These are phyloP conservation scores for Tenodera sinensis DNA, from an alignment of 2,888 invertebrate species.

Conservation along the genomic window DNA sequence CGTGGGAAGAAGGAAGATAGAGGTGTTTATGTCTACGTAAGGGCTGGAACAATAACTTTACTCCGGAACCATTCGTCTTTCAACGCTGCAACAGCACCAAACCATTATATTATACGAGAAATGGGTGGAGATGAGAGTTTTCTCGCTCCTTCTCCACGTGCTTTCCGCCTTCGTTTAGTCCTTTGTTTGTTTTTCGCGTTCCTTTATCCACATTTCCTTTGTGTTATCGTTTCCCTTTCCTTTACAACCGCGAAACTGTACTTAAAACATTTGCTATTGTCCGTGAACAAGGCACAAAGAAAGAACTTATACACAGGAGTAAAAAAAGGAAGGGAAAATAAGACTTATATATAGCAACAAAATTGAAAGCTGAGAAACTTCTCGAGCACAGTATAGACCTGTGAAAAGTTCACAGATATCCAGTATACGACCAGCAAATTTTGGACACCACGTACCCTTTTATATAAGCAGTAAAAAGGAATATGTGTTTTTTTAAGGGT, in stretches of 20 bases:
- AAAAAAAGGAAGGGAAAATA: neutral
- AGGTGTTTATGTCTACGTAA: constrained; percentile 12
- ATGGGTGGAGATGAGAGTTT: neutral
- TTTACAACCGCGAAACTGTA: neutral
- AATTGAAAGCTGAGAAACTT: neutral
- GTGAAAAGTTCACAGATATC: neutral
- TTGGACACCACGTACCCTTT: too few relatives aligned
- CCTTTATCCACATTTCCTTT: constrained; percentile 27
- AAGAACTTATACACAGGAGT: neutral
- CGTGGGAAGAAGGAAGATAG: neutral
- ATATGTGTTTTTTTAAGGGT: too few relatives aligned
- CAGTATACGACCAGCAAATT: neutral
- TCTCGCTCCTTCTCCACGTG: neutral
- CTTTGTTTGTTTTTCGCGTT: neutral
- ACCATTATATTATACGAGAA: constrained; percentile 7
- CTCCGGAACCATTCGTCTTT: constrained; percentile 26
- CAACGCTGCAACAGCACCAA: constrained; percentile 18
- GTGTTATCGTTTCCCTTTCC: constrained; percentile 29
- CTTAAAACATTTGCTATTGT: neutral
- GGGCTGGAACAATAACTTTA: constrained; percentile 29
- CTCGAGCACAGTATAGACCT: neutral
- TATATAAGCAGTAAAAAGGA: too few relatives aligned
- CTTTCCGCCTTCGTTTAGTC: neutral
- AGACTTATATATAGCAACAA: neutral
- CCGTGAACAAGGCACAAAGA: neutral